Base-by-base conservation (phyloP, 2,113 vertebrate species). In the Phrynocephalus versicolor region DNA sequence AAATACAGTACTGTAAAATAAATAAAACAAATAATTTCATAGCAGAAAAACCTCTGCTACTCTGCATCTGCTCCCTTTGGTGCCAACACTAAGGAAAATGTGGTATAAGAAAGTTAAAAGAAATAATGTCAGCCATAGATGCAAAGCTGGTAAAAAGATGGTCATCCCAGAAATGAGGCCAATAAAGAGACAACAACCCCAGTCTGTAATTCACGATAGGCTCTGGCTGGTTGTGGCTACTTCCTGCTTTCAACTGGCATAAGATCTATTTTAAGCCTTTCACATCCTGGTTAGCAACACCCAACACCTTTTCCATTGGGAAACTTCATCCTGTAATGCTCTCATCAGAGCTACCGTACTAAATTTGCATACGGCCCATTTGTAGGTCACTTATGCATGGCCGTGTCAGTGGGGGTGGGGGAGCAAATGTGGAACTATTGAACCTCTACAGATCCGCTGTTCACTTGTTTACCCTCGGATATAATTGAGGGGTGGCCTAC, bases 221-320 rank as follows among this genome's bases (percentile, higher is more conserved):
- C 21, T 15, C 30, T 21, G 57, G 3, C 10, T 55, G 62, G 21
- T 30, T 37, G 25, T 58, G 65, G 27, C 39, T 83, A 25, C 23
- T 83, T 35, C n/a, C 57, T 71, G 21, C 62, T 69, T 41, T 2
- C 64, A 41, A 60, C 69, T 23, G 12, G 64, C 41, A 70, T 16
- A 72, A 33, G 25, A 62, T 67, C 67, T 79, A 79, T 83, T 87
- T 73, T 74, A 74, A 86, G 70, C 78, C 60, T 55, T 65, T 74
- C 78, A 57, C 84, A 83, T 79, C 86, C 81, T 77, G 27, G 69
- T 86, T 73, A 86, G 79, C 70, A 86, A 80, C 84, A 85, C 57
- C 69, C 69, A 73, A 80, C 57, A 86, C 78, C 67, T 87, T 83
- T 65, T 87, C 81, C 57, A 79, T 55, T 57, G 81, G 81, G 69